phyloP scores from a whole-genome alignment of 2,888 invertebrate species.

The Augiades crinisus region DNA sequence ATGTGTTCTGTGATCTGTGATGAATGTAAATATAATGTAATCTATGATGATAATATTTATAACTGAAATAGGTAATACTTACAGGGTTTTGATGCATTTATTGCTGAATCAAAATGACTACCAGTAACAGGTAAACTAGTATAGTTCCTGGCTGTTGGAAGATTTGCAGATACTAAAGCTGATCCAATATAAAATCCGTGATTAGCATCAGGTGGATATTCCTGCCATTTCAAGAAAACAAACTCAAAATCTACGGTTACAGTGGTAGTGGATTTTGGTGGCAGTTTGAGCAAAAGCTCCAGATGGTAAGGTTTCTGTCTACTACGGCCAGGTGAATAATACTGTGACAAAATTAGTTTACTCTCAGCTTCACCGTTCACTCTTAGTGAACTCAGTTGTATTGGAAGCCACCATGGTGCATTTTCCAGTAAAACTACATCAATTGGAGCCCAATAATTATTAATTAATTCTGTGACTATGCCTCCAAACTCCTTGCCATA shows the following conservation, averaged over 20 bases:
- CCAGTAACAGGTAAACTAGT: conserved; percentile 88
- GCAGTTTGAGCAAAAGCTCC: conserved; percentile 90
- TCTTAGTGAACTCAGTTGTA: conserved; percentile 93
- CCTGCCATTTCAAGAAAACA: conserved; percentile 98
- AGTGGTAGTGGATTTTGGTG: conserved; percentile 89
- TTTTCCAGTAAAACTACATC: conserved; percentile 93
- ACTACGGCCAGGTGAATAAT: conserved; percentile 89
- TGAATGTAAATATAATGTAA: no score
- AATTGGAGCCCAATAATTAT: conserved; percentile 88
- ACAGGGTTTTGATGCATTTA: conserved; percentile 84
- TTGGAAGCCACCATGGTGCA: conserved; percentile 94
- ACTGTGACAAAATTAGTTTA: conserved; percentile 79
- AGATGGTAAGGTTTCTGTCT: conserved; percentile 92
- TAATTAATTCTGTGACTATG: conserved; percentile 91
- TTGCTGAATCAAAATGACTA: conserved; percentile 83
- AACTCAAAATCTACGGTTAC: conserved; percentile 95
- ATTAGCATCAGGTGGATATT: conserved; percentile 99
- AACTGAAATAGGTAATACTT: no score
- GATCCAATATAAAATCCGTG: conserved; percentile 98
- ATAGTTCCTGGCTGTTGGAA: conserved; percentile 90
- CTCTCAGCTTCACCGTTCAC: conserved; percentile 83
- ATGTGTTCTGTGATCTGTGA: no score
- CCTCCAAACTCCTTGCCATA: conserved; percentile 96
- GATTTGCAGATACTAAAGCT: conserved; percentile 88
- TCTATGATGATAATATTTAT: no score